A percentile compares a stretch with the other conserved stretches of the same genome.
These are phyloP conservation scores for Drosophila sulfurigaster DNA, from an alignment of 1,140 invertebrate species.

Conservation along the genomic window DNA sequence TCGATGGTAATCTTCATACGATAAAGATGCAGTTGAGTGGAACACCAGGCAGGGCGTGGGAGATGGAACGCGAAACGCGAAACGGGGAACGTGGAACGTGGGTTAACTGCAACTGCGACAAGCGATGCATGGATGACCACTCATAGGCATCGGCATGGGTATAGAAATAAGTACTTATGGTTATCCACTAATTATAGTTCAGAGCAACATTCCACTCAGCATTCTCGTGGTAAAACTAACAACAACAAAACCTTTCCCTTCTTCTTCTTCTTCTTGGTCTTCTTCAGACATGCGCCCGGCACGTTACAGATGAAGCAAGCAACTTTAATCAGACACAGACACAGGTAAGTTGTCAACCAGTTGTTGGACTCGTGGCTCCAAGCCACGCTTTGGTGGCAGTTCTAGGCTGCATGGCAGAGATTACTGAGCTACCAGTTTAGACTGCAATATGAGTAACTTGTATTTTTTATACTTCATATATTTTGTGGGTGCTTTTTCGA, in stretches of 20 bases:
- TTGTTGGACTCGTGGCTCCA: constrained; percentile 3
- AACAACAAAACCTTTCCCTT: constrained; percentile 32
- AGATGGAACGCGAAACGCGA: neutral
- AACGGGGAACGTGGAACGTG: constrained; percentile 17
- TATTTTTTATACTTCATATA: neutral
- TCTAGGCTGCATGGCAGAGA: neutral
- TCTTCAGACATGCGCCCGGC: constrained; percentile 74
- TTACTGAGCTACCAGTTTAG: constrained; percentile 58
- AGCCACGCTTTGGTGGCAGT: neutral
- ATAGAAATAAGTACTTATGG: constrained; percentile 59
- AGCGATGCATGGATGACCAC: constrained; percentile 53
- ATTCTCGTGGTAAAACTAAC: constrained; percentile 56
- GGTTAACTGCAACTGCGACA: neutral
- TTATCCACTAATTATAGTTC: constrained; percentile 71
- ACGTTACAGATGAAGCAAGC: constrained; percentile 79
- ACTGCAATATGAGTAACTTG: constrained; percentile 46
- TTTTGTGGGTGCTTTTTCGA: constrained; percentile 31
- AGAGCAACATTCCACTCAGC: constrained; percentile 58
- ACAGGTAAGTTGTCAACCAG: constrained; percentile 76
- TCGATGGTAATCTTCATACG: constrained; percentile 48
- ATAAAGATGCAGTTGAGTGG: constrained; percentile 42
- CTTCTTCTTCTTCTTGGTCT: constrained; percentile 15
- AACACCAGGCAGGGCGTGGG: constrained; percentile 38
- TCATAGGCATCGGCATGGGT: constrained; percentile 30
- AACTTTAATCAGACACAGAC: constrained; percentile 79